Percentiles rank a stretch among this genome's conserved stretches.
Conservation (phyloP, 2,113 vertebrate genomes). For the Larimichthys polyactis region DNA sequence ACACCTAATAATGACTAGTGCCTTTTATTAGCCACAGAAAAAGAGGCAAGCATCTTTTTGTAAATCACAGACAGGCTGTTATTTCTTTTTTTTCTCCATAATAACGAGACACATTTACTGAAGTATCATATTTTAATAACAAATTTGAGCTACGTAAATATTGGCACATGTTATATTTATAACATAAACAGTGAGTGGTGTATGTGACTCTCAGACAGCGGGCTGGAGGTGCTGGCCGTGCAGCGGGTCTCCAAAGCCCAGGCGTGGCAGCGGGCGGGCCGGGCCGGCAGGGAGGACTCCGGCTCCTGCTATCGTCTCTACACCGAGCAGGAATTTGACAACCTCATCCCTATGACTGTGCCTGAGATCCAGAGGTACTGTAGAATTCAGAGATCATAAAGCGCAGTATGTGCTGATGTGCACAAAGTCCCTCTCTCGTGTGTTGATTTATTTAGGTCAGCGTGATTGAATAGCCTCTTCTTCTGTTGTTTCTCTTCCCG, state of each 20-base stretch:
- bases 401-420: not conserved
- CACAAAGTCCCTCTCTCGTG: not conserved
- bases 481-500: not conserved
- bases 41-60: not conserved
- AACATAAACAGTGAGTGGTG: not conserved
- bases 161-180: not conserved
- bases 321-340: slow-evolving; percentile 95
- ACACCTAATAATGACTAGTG: not conserved
- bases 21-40: not conserved
- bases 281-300: slow-evolving; percentile 92
- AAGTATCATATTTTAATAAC: no score
- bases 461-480: slow-evolving; percentile 31
- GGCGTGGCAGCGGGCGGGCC: slow-evolving; percentile 95
- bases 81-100: not conserved
- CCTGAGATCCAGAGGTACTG: slow-evolving; percentile 97
- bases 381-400: not conserved
- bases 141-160: no score
- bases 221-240: slow-evolving; percentile 94
- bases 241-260: slow-evolving; percentile 96
- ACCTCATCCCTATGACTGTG: slow-evolving; percentile 89
- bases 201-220: slow-evolving; percentile 84
- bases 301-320: slow-evolving; percentile 95
- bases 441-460: slow-evolving; percentile 25
- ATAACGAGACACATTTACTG: no score
- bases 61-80: not conserved